Evolutionary conservation across 2,113 vertebrate genomes (phyloP), one percentile per base, ranked within the genome.

Genomic region (Leucopsar rothschildi): DNA sequence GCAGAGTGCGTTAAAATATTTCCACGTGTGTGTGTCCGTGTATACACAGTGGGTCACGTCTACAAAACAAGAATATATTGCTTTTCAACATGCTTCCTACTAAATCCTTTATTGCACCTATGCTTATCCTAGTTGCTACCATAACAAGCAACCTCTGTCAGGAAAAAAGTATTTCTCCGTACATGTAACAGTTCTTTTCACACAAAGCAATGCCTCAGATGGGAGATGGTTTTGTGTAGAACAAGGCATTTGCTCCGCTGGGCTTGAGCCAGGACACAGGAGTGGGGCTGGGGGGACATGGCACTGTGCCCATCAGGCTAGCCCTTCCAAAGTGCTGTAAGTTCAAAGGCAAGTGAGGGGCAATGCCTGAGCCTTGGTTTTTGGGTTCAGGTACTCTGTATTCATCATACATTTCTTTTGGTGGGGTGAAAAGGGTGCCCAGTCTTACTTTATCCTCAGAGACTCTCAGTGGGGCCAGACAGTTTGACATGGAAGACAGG

Each of bases 21-120:
- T 55, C 14, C 50, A 42, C 2, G 1, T 0, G 0, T 18, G 6
- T 81, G 14, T 1, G 0, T 56, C 11, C 35, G 21, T 1, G 0
- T 81, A 24, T 64, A 37, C 15, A n/a, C 21, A 44, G 40, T 0
- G 2, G 33, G 7, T 73, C 12, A 6, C 13, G 31, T 57, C 35
- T 72, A 49, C 20, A 50, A 72, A 77, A 63, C 28, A 71, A 35
- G 16, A 75, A 11, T 45, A 12, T 21, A 7, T 82, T 63, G 29
- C 55, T 68, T 40, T 50, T 61, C 52, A 75, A 9, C 28, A 10
- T 52, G 22, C 29, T 88, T 88, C 25, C 47, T 71, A 2, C 15
- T 7, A 29, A 78, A 31, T 71, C 24, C 18, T 75, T 73, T 23
- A 19, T 42, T 89, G 47, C 23, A 16, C 18, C 44, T 71, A 42